Conservation (phyloP, 1,140 invertebrate genomes). For the Sitophilus oryzae region DNA sequence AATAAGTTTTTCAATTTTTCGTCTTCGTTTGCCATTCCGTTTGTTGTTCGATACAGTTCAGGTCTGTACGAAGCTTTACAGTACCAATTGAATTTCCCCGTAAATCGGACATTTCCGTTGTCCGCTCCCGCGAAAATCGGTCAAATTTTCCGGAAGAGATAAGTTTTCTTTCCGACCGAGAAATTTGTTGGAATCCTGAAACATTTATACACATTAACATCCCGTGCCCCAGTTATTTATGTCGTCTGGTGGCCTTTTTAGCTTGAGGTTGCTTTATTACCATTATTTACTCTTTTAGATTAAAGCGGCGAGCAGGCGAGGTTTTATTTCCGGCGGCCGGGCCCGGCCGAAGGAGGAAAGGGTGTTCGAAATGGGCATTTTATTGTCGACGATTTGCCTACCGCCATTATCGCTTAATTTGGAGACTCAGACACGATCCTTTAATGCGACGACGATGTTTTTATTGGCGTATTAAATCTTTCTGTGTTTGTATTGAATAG, state of each 20-base stretch:
- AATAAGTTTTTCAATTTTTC: too few relatives aligned
- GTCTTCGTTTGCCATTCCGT: too few relatives aligned
- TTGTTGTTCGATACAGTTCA: constrained; percentile 43
- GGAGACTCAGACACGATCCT: too few relatives aligned
- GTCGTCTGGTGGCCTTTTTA: constrained; percentile 36
- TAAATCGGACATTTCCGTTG: background rate
- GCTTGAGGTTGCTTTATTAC: constrained; percentile 33
- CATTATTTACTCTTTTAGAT: constrained; percentile 31
- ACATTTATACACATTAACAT: constrained; percentile 42
- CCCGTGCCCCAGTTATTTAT: constrained; percentile 35
- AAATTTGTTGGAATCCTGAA: constrained; percentile 42
- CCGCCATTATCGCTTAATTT: background rate
- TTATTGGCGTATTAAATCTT: too few relatives aligned
- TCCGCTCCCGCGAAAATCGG: constrained; percentile 13
- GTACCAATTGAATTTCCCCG: background rate
- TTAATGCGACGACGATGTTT: too few relatives aligned
- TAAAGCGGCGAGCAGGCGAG: constrained; percentile 19
- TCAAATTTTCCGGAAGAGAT: constrained; percentile 25
- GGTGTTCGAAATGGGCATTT: background rate
- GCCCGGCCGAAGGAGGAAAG: constrained; percentile 3
- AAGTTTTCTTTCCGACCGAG: constrained; percentile 37
- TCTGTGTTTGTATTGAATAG: too few relatives aligned
- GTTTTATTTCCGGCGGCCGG: constrained; percentile 9
- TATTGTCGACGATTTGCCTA: constrained; percentile 4
- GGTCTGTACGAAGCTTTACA: background rate